Base-by-base conservation (phyloP, 2,888 invertebrate genomes). In the Acleris holmiana region DNA sequence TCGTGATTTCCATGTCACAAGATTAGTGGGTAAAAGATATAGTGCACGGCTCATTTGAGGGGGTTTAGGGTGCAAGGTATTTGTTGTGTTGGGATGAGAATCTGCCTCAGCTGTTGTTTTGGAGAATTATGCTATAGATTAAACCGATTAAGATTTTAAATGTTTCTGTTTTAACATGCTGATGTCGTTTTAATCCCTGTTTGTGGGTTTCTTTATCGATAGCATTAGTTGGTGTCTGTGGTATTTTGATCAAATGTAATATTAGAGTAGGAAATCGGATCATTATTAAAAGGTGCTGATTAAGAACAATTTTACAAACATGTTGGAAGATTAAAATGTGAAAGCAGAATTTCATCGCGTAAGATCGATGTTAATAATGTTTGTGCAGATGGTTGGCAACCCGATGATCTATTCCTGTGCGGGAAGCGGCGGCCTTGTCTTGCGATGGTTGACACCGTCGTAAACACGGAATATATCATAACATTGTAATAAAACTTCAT, bases 391-490 rank as follows among this genome's bases (percentile, higher is more conserved):
- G 63, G 47, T 57, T 63, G 63, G 63, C 63, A 51, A 23, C 35
- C 35, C 18, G 46, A 47, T 35, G 62, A 69, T 81, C 85, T 86
- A 88, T 88, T 88, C 86, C 77, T 71, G 79, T 71, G 63, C 71
- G 72, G 74, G 73, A 76, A 76, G 74, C 69, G 67, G 68, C 68
- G 79, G 72, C 81, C 82, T 86, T 85, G 87, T 17, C 44, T 41
- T 8, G 40, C 44, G 55, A 17, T n/a, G 44, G 35, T 55, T 49
- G 51, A 60, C 64, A 74, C 67, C 70, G 71, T 67, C 72, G 69
- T 75, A 76, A 77, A 81, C 73, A 75, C 69, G 72, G 71, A 75
- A 77, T 76, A 72, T 71, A 73, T 73, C 73, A 68, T 64, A 60
- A 62, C 68, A 66, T 69, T 61, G 29, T 61, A 41, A 69, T n/a